phyloP scores from a whole-genome alignment of 2,797 vertebrate species.

The Spheniscus humboldti region DNA sequence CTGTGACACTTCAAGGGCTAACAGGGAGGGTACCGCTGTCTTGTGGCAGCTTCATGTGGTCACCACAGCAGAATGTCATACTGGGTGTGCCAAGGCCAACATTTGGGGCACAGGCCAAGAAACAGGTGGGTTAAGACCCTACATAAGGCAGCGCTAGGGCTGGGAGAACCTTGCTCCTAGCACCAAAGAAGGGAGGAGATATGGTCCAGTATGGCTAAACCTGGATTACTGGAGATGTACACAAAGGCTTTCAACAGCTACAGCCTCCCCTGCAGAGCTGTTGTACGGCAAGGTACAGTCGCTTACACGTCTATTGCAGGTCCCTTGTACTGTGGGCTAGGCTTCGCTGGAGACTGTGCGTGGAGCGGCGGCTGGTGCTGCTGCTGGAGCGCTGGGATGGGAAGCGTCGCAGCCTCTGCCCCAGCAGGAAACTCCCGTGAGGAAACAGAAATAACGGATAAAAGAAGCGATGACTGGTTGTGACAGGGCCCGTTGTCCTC shows the following conservation, averaged over 20 bases:
- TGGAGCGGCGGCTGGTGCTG: background rate
- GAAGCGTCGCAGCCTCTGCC: background rate
- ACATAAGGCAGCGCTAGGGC: background rate
- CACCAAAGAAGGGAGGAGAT: background rate
- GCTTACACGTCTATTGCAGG: no score
- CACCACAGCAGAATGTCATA: background rate
- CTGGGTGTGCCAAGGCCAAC: background rate
- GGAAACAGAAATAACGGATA: background rate
- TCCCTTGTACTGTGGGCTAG: background rate
- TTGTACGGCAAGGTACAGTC: background rate
- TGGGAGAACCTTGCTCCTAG: background rate
- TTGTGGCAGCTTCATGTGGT: background rate
- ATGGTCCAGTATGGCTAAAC: background rate
- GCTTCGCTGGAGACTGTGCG: background rate
- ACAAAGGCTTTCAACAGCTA: background rate
- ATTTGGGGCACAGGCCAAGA: background rate
- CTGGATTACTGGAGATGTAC: background rate
- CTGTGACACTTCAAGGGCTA: background rate
- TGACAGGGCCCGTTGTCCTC: rapidly evolving
- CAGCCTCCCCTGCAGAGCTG: background rate
- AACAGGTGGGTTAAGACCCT: background rate
- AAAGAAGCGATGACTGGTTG: background rate
- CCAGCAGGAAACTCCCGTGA: background rate
- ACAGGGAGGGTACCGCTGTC: background rate
- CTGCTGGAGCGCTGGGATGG: background rate